These are phyloP conservation scores for Hyperoplus lanceolatus DNA, from an alignment of 2,797 vertebrate genomes.

Conservation along the genomic window DNA sequence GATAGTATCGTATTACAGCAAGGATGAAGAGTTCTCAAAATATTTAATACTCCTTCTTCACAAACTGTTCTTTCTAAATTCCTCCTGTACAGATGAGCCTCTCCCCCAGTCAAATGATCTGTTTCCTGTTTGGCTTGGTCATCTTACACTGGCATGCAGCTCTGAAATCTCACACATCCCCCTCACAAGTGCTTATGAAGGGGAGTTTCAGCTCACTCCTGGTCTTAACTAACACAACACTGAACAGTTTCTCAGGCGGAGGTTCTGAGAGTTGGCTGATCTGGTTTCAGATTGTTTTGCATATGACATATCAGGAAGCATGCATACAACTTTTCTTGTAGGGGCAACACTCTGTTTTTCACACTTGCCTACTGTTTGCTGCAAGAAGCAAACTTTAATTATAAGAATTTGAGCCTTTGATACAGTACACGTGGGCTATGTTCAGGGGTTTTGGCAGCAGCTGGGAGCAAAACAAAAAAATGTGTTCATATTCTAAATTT, in stretches of 20 bases:
- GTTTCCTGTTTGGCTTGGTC: slow-evolving; percentile 28
- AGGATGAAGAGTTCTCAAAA: neutral
- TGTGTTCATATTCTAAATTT: too few relatives aligned
- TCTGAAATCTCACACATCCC: slow-evolving; percentile 78
- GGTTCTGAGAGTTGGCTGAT: neutral
- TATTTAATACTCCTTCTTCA: accelerated
- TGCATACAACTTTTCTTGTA: neutral
- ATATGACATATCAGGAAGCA: neutral
- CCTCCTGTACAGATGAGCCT: slow-evolving; percentile 4
- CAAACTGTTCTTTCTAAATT: slow-evolving; percentile 4
- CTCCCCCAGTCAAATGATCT: neutral
- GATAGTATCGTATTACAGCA: neutral
- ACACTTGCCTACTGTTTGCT: neutral
- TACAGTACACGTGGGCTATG: neutral
- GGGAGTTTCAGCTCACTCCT: slow-evolving; percentile 10
- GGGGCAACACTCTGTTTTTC: neutral
- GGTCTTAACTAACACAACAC: neutral
- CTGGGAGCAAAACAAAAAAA: too few relatives aligned
- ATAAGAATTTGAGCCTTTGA: neutral
- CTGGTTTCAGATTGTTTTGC: neutral
- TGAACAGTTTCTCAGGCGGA: neutral
- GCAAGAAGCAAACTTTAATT: neutral
- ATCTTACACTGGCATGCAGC: slow-evolving; percentile 42
- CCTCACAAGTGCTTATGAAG: slow-evolving; percentile 36
- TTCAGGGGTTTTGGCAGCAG: too few relatives aligned